These are phyloP conservation scores for Drosophila lini DNA, from an alignment of 1,140 invertebrate genomes.

Conservation along the genomic window DNA sequence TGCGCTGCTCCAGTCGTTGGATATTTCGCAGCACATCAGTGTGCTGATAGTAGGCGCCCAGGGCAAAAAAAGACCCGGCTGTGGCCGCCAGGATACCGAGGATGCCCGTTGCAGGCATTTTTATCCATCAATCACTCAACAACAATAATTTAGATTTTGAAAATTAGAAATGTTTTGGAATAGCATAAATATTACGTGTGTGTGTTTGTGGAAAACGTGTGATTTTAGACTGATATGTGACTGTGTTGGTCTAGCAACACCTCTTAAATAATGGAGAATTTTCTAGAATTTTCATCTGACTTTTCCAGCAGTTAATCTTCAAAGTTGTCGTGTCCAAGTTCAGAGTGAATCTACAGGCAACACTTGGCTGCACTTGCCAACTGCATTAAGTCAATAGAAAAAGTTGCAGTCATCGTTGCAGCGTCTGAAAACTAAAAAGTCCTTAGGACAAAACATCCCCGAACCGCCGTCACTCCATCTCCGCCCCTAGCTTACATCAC, in stretches of 20 bases:
- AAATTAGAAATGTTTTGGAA: neutral
- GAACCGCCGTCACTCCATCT: neutral
- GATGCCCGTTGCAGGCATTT: conserved; percentile 41
- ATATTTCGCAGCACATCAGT: conserved; percentile 65
- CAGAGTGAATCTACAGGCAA: conserved; percentile 50
- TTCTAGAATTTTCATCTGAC: neutral
- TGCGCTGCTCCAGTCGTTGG: conserved; percentile 50
- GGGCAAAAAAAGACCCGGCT: conserved; percentile 65
- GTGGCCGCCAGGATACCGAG: conserved; percentile 59
- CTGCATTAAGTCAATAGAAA: conserved; percentile 77
- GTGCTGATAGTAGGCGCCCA: conserved; percentile 74
- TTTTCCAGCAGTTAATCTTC: conserved; percentile 28
- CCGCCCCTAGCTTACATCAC: neutral
- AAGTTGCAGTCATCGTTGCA: conserved; percentile 66
- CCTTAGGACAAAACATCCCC: conserved; percentile 26
- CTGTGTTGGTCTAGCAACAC: conserved; percentile 5
- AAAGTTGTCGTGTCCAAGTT: conserved; percentile 45
- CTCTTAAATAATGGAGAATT: neutral
- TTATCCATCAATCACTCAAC: conserved; percentile 6
- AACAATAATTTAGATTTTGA: conserved; percentile 8
- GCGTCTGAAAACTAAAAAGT: conserved; percentile 40
- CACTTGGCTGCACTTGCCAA: conserved; percentile 70
- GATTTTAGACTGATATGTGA: conserved; percentile 11
- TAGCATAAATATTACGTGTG: neutral
- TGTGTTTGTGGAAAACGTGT: neutral